Conservation (phyloP, 2,888 invertebrate genomes). For the Ophion ellenae region DNA sequence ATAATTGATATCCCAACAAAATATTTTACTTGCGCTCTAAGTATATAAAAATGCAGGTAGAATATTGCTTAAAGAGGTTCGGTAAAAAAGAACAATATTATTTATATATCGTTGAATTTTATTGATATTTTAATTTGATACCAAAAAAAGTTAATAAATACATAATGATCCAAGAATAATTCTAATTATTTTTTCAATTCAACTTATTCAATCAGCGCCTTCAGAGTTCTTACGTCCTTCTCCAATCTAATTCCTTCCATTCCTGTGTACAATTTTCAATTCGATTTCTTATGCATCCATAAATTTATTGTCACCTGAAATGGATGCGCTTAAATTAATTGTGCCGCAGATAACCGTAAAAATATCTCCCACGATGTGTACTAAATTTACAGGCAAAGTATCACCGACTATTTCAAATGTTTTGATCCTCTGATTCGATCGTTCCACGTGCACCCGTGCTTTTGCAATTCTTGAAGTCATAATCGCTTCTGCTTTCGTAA, state of each 20-base stretch:
- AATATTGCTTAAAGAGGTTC: not conserved
- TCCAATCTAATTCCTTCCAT: slow-evolving; percentile 21
- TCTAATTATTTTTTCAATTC: slow-evolving; percentile 5
- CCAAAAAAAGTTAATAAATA: too few species aligned
- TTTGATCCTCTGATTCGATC: slow-evolving; percentile 66
- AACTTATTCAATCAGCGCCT: slow-evolving; percentile 24
- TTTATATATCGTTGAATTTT: too few species aligned
- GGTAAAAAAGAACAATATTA: too few species aligned
- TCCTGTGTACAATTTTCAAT: too few species aligned
- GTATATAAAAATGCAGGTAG: slow-evolving; percentile 17
- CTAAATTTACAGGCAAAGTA: slow-evolving; percentile 52
- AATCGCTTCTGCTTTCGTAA: slow-evolving; percentile 57
- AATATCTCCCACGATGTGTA: slow-evolving; percentile 56
- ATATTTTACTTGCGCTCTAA: slow-evolving; percentile 14
- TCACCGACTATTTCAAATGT: slow-evolving; percentile 62
- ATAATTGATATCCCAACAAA: slow-evolving; percentile 8
- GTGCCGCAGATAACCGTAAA: slow-evolving; percentile 64
- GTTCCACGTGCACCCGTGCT: slow-evolving; percentile 66
- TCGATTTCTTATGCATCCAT: slow-evolving; percentile 40
- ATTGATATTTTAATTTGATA: too few species aligned
- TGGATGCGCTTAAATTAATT: slow-evolving; percentile 57
- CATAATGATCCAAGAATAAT: too few species aligned
- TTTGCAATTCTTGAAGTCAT: slow-evolving; percentile 58
- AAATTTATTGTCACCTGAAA: slow-evolving; percentile 58
- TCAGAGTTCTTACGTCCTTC: slow-evolving; percentile 28